These are phyloP conservation scores for Euzophera pinguis DNA, from an alignment of 2,888 invertebrate genomes.

Conservation along the genomic window DNA sequence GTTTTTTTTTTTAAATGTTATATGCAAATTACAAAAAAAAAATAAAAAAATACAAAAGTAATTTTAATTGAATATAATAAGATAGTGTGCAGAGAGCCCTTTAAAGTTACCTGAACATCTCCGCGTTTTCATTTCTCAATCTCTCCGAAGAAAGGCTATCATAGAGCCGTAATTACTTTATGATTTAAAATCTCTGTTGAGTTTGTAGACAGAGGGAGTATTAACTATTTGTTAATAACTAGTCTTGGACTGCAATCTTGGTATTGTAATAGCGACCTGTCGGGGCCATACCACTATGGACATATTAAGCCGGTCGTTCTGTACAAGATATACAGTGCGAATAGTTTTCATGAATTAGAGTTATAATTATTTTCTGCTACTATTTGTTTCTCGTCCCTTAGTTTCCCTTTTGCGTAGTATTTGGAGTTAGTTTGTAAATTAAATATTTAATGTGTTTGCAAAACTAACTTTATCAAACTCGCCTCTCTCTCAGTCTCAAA, in stretches of 20 bases:
- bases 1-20: too few species aligned
- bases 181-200: slow-evolving; percentile 61
- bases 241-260: slow-evolving; percentile 51
- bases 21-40: too few species aligned
- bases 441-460: too few species aligned
- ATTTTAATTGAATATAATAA: background rate
- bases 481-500: too few species aligned
- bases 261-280: slow-evolving; percentile 63
- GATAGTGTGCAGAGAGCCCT: background rate
- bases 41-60: too few species aligned
- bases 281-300: slow-evolving; percentile 34
- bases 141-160: slow-evolving; percentile 53
- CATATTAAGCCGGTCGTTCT: background rate
- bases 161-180: slow-evolving; percentile 56
- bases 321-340: background rate
- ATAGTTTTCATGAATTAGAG: too few species aligned
- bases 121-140: slow-evolving; percentile 60
- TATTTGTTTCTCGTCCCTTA: too few species aligned
- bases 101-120: slow-evolving; percentile 31
- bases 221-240: slow-evolving; percentile 67
- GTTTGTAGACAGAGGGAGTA: slow-evolving; percentile 55
- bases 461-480: too few species aligned
- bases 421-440: too few species aligned
- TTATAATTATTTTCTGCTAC: too few species aligned
- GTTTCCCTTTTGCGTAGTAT: too few species aligned